Conservation (phyloP, 1,140 invertebrate species). For the Drosophila navojoa region DNA sequence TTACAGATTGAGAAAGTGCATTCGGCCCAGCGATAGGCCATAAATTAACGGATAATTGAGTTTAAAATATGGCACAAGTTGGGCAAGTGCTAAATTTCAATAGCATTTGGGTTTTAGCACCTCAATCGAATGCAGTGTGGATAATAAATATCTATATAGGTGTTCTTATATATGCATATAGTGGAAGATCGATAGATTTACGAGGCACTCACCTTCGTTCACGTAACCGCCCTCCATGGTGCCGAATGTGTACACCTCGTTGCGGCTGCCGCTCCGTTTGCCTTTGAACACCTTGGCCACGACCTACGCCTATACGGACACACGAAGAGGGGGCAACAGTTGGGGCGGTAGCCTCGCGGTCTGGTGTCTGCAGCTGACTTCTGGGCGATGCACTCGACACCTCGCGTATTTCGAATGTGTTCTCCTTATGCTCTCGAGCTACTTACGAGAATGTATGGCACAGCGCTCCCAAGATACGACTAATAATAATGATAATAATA, state of each 20-base stretch:
- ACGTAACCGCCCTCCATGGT: constrained; percentile 83
- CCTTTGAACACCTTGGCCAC: constrained; percentile 71
- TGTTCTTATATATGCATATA: background rate
- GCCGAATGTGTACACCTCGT: constrained; percentile 83
- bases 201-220: constrained; percentile 78
- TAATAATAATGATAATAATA: constrained; percentile 1
- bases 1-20: background rate
- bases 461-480: constrained; percentile 24
- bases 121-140: constrained; percentile 3
- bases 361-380: background rate
- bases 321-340: constrained; percentile 24
- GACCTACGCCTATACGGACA: constrained; percentile 62
- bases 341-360: background rate
- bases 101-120: constrained; percentile 1
- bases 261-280: constrained; percentile 60
- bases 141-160: background rate
- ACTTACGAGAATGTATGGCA: constrained; percentile 73
- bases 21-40: background rate
- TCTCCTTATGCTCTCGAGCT: constrained; percentile 42
- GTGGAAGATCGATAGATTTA: constrained; percentile 16
- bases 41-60: constrained; percentile 1
- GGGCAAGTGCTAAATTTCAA: constrained; percentile 22
- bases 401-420: constrained; percentile 25
- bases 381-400: constrained; percentile 68
- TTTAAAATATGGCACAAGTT: constrained; percentile 5